phyloP scores from a whole-genome alignment of 2,888 invertebrate species.

The Plagodis dolabraria region DNA sequence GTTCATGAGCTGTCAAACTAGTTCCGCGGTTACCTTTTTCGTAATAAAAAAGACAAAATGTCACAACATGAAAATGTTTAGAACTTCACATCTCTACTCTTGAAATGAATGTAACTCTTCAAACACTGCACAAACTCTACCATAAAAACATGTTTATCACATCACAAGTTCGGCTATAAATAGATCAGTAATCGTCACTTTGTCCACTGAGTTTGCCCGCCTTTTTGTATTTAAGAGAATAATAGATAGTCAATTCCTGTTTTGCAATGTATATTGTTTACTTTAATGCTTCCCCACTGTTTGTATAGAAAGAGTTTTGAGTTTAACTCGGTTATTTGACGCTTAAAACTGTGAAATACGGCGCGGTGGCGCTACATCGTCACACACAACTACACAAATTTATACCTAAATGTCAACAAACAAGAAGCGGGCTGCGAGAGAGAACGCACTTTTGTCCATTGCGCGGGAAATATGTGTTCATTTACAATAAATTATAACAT shows the following conservation, averaged over 20 bases:
- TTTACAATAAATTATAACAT: slow-evolving; percentile 15
- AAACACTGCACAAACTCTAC: slow-evolving; percentile 39
- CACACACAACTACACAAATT: slow-evolving; percentile 69
- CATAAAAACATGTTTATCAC: slow-evolving; percentile 59
- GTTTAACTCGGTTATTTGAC: slow-evolving; percentile 53
- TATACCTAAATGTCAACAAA: slow-evolving; percentile 69
- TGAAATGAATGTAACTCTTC: slow-evolving; percentile 46
- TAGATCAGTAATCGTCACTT: slow-evolving; percentile 72
- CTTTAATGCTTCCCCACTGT: slow-evolving; percentile 46
- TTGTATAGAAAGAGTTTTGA: slow-evolving; percentile 47
- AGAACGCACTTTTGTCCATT: slow-evolving; percentile 45
- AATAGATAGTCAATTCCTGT: slow-evolving; percentile 43
- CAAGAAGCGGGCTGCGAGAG: slow-evolving; percentile 58
- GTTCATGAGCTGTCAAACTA: slow-evolving; percentile 79
- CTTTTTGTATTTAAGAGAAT: slow-evolving; percentile 66
- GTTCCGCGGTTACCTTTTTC: slow-evolving; percentile 72
- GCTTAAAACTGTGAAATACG: slow-evolving; percentile 60
- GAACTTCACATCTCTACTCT: slow-evolving; percentile 34
- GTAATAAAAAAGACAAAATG: slow-evolving; percentile 41
- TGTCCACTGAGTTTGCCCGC: slow-evolving; percentile 77
- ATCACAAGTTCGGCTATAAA: slow-evolving; percentile 73
- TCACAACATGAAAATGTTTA: slow-evolving; percentile 44
- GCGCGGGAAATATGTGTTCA: slow-evolving; percentile 43
- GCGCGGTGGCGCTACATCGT: slow-evolving; percentile 66
- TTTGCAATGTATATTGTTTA: slow-evolving; percentile 48